Conservation (phyloP, 2,113 vertebrate species). For the Pedetes capensis region DNA sequence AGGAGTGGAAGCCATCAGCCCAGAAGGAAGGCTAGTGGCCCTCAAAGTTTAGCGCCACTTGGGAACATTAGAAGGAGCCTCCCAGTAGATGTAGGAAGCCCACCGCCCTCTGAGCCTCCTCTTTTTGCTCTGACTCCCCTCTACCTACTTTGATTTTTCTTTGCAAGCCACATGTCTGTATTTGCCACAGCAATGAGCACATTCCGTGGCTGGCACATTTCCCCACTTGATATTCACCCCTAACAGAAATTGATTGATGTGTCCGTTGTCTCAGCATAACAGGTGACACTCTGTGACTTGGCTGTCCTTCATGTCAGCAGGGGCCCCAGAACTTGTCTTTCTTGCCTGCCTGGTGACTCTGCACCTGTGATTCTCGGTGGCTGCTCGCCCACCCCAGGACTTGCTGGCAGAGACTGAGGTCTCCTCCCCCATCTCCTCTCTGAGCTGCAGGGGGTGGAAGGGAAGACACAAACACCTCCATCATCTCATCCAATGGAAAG, state of each 20-base stretch:
- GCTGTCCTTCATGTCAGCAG: constrained; percentile 59
- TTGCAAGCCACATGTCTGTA: neutral
- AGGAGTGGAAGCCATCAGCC: neutral
- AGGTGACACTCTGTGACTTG: constrained; percentile 54
- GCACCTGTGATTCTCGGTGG: neutral
- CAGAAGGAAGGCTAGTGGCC: neutral
- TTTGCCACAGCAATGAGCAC: neutral
- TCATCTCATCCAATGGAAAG: neutral
- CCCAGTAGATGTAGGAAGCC: neutral
- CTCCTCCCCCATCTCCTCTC: neutral
- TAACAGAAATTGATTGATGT: constrained; percentile 17
- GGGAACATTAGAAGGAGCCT: neutral
- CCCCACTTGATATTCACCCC: neutral
- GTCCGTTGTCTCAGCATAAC: neutral
- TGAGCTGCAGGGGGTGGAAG: neutral
- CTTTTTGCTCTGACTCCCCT: neutral
- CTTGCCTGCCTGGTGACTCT: constrained; percentile 10
- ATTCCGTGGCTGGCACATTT: neutral
- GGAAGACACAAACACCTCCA: neutral
- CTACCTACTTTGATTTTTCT: neutral
- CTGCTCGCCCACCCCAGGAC: neutral
- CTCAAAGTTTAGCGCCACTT: neutral
- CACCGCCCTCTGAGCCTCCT: neutral
- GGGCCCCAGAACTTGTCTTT: neutral
- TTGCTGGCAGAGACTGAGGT: constrained; percentile 16